These are phyloP conservation scores for Tenodera sinensis DNA, from an alignment of 2,888 invertebrate species.

Conservation along the genomic window DNA sequence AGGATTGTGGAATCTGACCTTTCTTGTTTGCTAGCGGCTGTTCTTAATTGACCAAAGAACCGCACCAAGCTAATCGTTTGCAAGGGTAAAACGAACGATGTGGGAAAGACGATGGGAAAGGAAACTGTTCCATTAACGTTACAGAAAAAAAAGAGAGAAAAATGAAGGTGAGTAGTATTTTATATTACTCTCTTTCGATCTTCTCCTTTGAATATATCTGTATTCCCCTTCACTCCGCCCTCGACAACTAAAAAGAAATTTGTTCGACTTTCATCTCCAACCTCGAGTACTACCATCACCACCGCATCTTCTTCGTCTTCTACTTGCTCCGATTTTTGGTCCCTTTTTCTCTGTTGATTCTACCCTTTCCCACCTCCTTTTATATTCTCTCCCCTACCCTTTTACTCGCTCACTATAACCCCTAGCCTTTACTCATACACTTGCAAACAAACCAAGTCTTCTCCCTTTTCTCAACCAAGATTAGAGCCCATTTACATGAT, in stretches of 20 bases:
- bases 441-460: slow-evolving; percentile 13
- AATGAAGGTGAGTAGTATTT: neutral
- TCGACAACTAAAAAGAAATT: slow-evolving; percentile 1
- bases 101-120: neutral
- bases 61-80: neutral
- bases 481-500: slow-evolving; percentile 27
- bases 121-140: slow-evolving; percentile 10
- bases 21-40: neutral
- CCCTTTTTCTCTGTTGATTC: neutral
- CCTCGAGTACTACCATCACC: neutral
- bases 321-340: neutral
- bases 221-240: neutral
- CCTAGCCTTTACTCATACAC: slow-evolving; percentile 12
- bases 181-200: neutral
- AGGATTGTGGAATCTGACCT: neutral
- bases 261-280: slow-evolving; percentile 10
- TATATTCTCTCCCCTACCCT: neutral
- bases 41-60: neutral
- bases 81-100: neutral
- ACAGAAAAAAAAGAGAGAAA: neutral
- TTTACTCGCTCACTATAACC: slow-evolving; percentile 8
- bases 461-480: slow-evolving; percentile 11
- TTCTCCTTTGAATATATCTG: slow-evolving; percentile 1
- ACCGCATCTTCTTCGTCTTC: neutral
- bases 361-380: neutral